Evolutionary conservation across 2,888 invertebrate species (phyloP), one percentile per base, ranked within the genome.

Genomic region (Morpho achilles): DNA sequence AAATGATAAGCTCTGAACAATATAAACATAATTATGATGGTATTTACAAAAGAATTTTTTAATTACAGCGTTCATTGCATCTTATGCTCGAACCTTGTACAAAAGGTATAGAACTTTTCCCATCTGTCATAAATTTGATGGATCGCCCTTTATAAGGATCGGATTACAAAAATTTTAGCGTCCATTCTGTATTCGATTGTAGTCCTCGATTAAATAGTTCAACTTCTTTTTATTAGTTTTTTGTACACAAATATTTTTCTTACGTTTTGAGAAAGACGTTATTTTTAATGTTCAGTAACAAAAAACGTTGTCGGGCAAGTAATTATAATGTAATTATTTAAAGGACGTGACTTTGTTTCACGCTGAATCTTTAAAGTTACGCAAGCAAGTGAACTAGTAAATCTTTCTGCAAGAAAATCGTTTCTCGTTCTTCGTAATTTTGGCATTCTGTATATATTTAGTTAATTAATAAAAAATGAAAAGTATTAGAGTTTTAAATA

Each of bases 131-230:
- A 82, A 75, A 69, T 82, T 75, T 87, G 87, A 87, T 83, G 82
- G 86, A 87, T 87, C 80, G 76, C 74, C 76, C 73, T 79, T 75
- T 73, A 59, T 70, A 66, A 65, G 71, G 80, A 83, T 87, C 84
- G 71, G 74, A 79, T 88, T 88, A 83, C 88, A 85, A 85, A 85
- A 84, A 85, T 84, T 87, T 85, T 84, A 75, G 80, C 76, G 67
- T 77, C 74, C 80, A 80, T 84, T 82, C 80, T 73, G 69, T 67
- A 68, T 72, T 71, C 67, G 82, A 83, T 86, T 86, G 76, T 79
- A 68, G 73, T 75, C 64, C 71, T 77, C 73, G 80, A 84, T 87
- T 83, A 85, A 87, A 87, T 85, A 84, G 82, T 82, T 82, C 71
- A 67, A 65, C 64, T 72, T 71, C 67, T 71, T 73, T 72, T 70